Base-by-base conservation (phyloP, 2,888 invertebrate species). In the Eupeodes latifasciatus region DNA sequence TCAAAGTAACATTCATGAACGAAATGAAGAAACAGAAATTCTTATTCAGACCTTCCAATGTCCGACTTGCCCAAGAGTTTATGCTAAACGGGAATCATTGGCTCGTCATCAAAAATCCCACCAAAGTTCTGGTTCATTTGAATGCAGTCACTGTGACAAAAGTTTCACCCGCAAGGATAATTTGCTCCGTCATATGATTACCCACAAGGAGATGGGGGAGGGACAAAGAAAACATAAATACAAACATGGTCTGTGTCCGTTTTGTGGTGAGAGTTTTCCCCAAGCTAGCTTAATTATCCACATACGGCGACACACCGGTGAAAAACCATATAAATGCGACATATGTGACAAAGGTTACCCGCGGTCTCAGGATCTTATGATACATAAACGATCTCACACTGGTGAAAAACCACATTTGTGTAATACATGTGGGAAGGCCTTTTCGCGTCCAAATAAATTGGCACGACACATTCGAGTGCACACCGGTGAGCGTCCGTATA, bases 251-350 rank as follows among this genome's bases (percentile, higher is more conserved):
- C 92, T 95, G 12, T 95, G 95, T 78, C 93, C 95, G 2, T 94
- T 95, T 90, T 95, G 95, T 90, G 95, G 95, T 1, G 93, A 95
- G 4, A 94, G 94, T 55, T 95, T 95, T 91, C 94, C 95, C 16
- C 95, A 95, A 87, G 95, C 95, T 0, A 95, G 95, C 0, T 92
- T 95, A 27, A 95, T 95, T 47, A 95, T 96, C 11, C 96, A 96
- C 90, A 95, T 96, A 94, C 94, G 96, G 0, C 94, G 95, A 0
- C 96, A 96, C 90, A 96, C 96, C 0, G 96, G 96, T 1, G 95
- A 95, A 90, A 95, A 95, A 86, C 95, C 95, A 0, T 95, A 95
- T 91, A 95, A 95, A 90, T 95, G 95, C 89, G 95, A 95, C 90
- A 94, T 95, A 81, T 95, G 95, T 89, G 95, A 93, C 1, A 95